phyloP scores from a whole-genome alignment of 2,888 invertebrate genomes.

The Yponomeuta malinellus region DNA sequence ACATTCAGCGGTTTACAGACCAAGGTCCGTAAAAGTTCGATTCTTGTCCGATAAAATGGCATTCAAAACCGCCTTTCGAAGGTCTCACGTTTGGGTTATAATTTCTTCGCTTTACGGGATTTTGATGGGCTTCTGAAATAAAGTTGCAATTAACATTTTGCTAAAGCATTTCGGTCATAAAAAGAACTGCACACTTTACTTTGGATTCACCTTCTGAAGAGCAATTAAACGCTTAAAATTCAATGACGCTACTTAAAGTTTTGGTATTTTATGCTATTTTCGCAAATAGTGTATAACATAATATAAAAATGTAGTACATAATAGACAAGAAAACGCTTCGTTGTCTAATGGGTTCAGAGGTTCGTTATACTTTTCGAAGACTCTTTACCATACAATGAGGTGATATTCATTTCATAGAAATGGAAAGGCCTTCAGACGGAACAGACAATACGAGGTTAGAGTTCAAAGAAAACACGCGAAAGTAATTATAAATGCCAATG shows the following conservation, averaged over 20 bases:
- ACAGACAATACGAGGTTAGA: constrained; percentile 3
- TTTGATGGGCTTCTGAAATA: neutral
- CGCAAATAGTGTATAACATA: no score
- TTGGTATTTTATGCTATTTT: no score
- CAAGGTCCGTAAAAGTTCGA: neutral
- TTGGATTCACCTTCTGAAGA: no score
- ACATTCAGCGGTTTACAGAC: neutral
- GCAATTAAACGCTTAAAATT: no score
- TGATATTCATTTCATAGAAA: constrained; percentile 10
- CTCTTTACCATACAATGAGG: neutral
- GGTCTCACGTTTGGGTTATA: neutral
- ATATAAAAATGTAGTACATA: no score
- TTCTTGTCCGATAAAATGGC: neutral
- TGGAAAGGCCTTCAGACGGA: constrained; percentile 10
- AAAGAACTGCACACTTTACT: no score
- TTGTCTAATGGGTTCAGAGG: no score
- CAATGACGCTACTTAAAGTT: no score
- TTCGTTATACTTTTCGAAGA: no score
- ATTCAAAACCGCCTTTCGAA: neutral
- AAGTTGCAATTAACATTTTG: neutral
- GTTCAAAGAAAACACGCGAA: constrained; percentile 11
- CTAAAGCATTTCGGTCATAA: no score
- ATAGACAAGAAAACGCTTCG: no score
- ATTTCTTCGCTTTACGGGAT: neutral
- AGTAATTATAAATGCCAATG: constrained; percentile 5